Percentiles rank a stretch among this genome's conserved stretches.
Conservation (phyloP, 2,113 vertebrate species). For the Panthera uncia region DNA sequence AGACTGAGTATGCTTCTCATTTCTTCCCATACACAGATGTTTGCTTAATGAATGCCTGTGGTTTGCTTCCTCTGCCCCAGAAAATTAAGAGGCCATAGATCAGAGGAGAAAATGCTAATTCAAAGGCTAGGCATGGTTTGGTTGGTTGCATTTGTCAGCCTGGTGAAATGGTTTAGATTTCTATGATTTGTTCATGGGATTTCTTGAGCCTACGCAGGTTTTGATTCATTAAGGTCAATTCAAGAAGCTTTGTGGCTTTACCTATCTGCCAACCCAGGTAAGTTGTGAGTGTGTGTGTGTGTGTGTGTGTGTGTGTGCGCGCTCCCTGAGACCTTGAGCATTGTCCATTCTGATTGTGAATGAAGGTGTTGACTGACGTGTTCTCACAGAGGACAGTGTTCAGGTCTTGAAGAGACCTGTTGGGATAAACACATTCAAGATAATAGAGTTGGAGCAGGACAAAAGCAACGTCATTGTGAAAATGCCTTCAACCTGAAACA, state of each 20-base stretch:
- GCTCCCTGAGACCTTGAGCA: constrained; percentile 62
- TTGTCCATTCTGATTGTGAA: constrained; percentile 58
- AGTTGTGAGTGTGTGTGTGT: background rate
- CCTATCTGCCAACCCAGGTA: constrained; percentile 61
- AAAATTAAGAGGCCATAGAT: constrained; percentile 70
- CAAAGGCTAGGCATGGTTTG: background rate
- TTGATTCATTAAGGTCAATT: constrained; percentile 57
- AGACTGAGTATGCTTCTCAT: constrained; percentile 61
- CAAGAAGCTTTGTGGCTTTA: constrained; percentile 51
- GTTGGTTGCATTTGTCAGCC: constrained; percentile 16
- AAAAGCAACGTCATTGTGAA: constrained; percentile 76
- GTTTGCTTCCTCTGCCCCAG: constrained; percentile 78
- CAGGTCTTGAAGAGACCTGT: constrained; percentile 73
- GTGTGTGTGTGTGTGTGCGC: background rate
- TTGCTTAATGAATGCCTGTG: constrained; percentile 80
- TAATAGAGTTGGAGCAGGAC: constrained; percentile 71
- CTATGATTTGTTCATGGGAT: constrained; percentile 39
- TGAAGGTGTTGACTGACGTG: constrained; percentile 58
- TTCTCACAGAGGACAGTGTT: constrained; percentile 69
- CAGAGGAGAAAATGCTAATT: constrained; percentile 74
- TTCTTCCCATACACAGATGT: constrained; percentile 74
- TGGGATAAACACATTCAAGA: constrained; percentile 76
- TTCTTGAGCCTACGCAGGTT: constrained; percentile 44
- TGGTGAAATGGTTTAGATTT: background rate
- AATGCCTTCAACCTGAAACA: constrained; percentile 75